Evolutionary conservation across 2,797 vertebrate genomes (phyloP).

Genomic region (Moxostoma hubbsi): DNA sequence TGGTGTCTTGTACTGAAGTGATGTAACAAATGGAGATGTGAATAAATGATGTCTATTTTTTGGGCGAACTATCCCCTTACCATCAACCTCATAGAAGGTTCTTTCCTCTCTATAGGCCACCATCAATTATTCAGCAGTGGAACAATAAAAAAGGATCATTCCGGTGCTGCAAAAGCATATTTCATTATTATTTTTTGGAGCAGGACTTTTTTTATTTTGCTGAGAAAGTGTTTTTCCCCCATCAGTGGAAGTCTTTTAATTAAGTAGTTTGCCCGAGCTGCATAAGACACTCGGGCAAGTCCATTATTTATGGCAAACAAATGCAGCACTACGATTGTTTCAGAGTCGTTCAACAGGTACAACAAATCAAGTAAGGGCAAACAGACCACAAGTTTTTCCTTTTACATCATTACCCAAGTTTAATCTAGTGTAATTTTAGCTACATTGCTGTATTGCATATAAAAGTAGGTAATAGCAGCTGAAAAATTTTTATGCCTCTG

Average conservation of each 20-base stretch:
- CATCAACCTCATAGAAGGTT: conserved; percentile 3
- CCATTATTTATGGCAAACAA: conserved; percentile 40
- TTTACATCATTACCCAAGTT: conserved; percentile 39
- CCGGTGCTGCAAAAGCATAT: conserved; percentile 50
- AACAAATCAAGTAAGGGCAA: conserved; percentile 42
- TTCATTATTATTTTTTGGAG: conserved; percentile 47
- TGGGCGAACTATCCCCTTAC: background rate
- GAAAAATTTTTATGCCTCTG: conserved; percentile 11
- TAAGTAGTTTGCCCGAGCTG: conserved; percentile 19
- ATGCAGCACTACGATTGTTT: conserved; percentile 22
- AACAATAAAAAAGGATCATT: conserved; percentile 40
- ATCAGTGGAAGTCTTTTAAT: conserved; percentile 21
- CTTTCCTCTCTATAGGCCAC: background rate
- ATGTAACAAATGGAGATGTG: background rate
- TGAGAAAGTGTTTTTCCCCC: conserved; percentile 32
- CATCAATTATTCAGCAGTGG: conserved; percentile 56
- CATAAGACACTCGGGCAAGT: conserved; percentile 5
- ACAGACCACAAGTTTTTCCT: conserved; percentile 6
- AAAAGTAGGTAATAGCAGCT: conserved; percentile 4
- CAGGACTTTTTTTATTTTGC: conserved; percentile 34
- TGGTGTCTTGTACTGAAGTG: background rate
- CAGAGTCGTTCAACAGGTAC: conserved; percentile 32
- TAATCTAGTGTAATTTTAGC: conserved; percentile 28
- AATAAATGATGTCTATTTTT: background rate
- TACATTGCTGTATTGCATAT: conserved; percentile 18